Percentiles rank a stretch among this genome's conserved stretches.
These are phyloP conservation scores for Linnaemya vulpina DNA, from an alignment of 2,888 invertebrate genomes.

Conservation along the genomic window DNA sequence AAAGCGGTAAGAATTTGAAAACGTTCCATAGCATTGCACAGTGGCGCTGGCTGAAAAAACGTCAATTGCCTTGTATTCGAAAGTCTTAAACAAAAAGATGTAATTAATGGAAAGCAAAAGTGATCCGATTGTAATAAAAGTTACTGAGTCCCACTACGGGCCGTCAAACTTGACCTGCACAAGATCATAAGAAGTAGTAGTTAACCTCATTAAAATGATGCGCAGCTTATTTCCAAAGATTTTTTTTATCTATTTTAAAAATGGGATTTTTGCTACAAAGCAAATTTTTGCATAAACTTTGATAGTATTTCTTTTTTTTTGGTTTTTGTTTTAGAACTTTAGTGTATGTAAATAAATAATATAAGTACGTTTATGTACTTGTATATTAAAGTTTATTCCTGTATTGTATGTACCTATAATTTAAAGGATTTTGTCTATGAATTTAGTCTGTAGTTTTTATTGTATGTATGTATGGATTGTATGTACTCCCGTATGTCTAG, in stretches of 20 bases:
- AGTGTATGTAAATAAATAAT: conserved; percentile 38
- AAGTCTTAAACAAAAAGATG: too few species aligned
- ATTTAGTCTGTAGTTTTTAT: conserved; percentile 5
- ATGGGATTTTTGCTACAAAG: conserved; percentile 19
- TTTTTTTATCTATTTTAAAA: conserved; percentile 21
- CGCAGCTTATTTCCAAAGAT: neutral
- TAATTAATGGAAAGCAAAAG: too few species aligned
- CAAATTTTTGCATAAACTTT: conserved; percentile 24
- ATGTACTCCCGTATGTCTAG: conserved; percentile 44
- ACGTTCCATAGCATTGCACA: too few species aligned
- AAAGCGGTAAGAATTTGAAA: too few species aligned
- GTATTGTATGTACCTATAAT: neutral
- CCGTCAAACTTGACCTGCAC: too few species aligned
- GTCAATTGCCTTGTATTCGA: too few species aligned
- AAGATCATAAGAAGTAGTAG: too few species aligned
- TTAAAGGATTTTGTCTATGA: neutral
- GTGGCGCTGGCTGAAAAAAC: too few species aligned
- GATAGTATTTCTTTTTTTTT: too few species aligned
- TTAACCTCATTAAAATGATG: neutral
- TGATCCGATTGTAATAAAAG: too few species aligned
- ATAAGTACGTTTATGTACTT: neutral
- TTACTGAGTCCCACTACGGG: too few species aligned
- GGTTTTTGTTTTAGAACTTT: conserved; percentile 28
- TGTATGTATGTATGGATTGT: conserved; percentile 16
- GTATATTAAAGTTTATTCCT: neutral